Evolutionary conservation across 2,888 invertebrate genomes (phyloP).

Genomic region (Caenorhabditis sp.): DNA sequence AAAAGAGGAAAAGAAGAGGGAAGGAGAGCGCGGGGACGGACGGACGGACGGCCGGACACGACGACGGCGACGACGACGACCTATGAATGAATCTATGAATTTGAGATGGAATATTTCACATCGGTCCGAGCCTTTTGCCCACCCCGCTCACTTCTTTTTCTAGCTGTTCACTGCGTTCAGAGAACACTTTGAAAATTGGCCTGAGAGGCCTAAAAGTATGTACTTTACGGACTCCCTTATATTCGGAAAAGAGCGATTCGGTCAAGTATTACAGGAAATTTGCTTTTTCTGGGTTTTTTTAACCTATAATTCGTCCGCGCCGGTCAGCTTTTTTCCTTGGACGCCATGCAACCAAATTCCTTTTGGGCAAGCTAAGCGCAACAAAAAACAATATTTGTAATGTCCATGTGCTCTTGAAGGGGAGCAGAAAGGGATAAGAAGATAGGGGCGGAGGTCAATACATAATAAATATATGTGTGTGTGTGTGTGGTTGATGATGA

Average conservation of each 20-base stretch:
- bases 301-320: too few species aligned
- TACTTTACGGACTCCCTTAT: too few species aligned
- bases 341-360: too few species aligned
- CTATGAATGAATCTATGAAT: constrained; percentile 60
- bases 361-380: too few species aligned
- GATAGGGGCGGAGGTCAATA: constrained; percentile 43
- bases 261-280: too few species aligned
- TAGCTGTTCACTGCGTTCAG: constrained; percentile 2
- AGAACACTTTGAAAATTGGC: background rate
- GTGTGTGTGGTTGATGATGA: constrained; percentile 3
- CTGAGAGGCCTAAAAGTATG: too few species aligned
- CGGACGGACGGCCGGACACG: constrained; percentile 27
- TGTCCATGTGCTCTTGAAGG: too few species aligned
- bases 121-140: constrained; percentile 17
- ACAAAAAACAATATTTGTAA: too few species aligned
- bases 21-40: constrained; percentile 30
- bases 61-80: constrained; percentile 15
- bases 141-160: background rate
- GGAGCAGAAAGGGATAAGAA: too few species aligned
- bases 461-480: constrained; percentile 37
- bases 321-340: too few species aligned
- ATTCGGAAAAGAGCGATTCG: too few species aligned
- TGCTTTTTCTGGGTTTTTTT: too few species aligned
- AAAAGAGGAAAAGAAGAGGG: constrained; percentile 17
- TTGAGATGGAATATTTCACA: constrained; percentile 58